phyloP scores from a whole-genome alignment of 2,888 invertebrate species.

The Caradrina clavipalpis region DNA sequence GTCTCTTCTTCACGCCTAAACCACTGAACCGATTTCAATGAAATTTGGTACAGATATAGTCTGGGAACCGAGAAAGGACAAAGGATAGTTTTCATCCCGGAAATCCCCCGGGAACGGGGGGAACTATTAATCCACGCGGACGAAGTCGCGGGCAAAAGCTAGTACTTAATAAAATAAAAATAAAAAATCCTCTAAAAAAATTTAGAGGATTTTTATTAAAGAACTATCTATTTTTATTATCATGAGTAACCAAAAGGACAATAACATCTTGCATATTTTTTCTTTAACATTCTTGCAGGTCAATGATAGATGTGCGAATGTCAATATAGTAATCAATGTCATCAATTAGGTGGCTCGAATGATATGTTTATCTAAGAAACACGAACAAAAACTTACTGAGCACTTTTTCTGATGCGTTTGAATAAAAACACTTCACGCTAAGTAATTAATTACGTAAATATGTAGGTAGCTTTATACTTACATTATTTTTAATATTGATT shows the following conservation, averaged over 20 bases:
- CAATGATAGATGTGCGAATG: slow-evolving; percentile 54
- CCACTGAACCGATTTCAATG: too few species aligned
- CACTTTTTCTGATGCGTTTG: slow-evolving; percentile 30
- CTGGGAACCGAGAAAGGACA: too few species aligned
- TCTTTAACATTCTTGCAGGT: slow-evolving; percentile 23
- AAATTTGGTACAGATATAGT: too few species aligned
- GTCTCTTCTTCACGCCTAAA: too few species aligned
- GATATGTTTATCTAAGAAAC: slow-evolving; percentile 32
- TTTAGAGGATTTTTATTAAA: slow-evolving; percentile 1
- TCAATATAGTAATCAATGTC: slow-evolving; percentile 56
- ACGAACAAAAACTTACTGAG: slow-evolving; percentile 32
- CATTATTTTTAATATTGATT: background rate
- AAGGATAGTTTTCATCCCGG: too few species aligned
- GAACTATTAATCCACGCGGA: too few species aligned
- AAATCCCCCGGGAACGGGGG: too few species aligned
- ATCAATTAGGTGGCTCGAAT: slow-evolving; percentile 52
- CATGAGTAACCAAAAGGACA: slow-evolving; percentile 31
- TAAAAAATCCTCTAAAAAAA: too few species aligned
- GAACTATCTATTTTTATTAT: background rate
- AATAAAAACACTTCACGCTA: slow-evolving; percentile 47
- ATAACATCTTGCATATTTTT: slow-evolving; percentile 47
- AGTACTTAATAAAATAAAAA: too few species aligned
- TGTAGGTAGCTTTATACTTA: background rate
- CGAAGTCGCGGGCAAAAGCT: too few species aligned
- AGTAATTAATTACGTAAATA: slow-evolving; percentile 53